Percentiles rank a stretch among this genome's conserved stretches.
Evolutionary conservation across 2,888 invertebrate genomes (phyloP).

Genomic region (Nineta flava): DNA sequence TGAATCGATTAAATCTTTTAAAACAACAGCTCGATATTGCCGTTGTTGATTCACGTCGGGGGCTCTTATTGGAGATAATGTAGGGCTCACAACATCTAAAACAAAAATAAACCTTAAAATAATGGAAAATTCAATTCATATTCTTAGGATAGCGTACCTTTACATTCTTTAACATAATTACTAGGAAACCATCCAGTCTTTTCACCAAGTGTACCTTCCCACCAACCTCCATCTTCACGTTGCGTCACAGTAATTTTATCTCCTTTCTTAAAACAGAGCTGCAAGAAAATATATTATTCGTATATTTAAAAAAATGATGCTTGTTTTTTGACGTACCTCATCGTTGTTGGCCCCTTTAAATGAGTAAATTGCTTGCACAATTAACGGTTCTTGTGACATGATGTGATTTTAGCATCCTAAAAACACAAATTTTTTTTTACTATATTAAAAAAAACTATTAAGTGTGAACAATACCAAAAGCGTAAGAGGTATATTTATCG

Average conservation of each 20-base stretch:
- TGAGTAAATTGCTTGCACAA: slow-evolving; percentile 82
- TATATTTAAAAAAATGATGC: not conserved
- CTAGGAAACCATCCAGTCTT: slow-evolving; percentile 98
- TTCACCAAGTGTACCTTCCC: slow-evolving; percentile 93
- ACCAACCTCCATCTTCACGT: slow-evolving; percentile 94
- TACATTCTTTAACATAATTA: slow-evolving; percentile 88
- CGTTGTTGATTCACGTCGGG: slow-evolving; percentile 48
- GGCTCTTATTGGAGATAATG: slow-evolving; percentile 46
- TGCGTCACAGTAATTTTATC: slow-evolving; percentile 95
- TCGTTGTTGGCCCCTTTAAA: slow-evolving; percentile 96
- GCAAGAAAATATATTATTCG: slow-evolving; percentile 19
- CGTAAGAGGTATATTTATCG: too few species aligned
- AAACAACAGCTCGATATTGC: slow-evolving; percentile 68
- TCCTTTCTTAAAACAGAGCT: slow-evolving; percentile 88
- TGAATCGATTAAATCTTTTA: slow-evolving; percentile 82
- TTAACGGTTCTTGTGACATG: slow-evolving; percentile 42
- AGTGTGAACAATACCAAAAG: not conserved
- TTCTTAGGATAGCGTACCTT: slow-evolving; percentile 31
- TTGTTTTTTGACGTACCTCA: slow-evolving; percentile 42
- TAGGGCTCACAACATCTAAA: slow-evolving; percentile 36
- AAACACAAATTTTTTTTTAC: not conserved
- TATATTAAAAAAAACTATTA: not conserved
- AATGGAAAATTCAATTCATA: not conserved
- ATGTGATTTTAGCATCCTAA: slow-evolving; percentile 8
- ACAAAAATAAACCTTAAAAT: slow-evolving; percentile 4